A percentile compares a stretch with the other conserved stretches of the same genome.
phyloP scores from a whole-genome alignment of 2,797 vertebrate genomes.

The Vespertilio murinus region DNA sequence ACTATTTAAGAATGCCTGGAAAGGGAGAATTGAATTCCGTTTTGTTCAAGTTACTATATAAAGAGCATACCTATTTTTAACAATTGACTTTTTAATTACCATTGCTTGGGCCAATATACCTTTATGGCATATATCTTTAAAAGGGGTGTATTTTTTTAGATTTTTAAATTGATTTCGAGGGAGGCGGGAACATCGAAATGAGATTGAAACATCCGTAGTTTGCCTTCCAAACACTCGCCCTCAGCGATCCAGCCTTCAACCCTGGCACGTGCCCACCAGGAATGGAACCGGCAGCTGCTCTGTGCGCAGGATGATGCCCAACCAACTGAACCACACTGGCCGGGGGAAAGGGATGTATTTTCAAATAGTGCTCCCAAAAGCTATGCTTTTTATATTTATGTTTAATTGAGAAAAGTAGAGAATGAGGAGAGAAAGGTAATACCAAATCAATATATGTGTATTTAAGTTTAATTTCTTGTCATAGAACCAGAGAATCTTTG shows the following conservation, averaged over 20 bases:
- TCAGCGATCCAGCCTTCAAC: background rate
- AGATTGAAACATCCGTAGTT: background rate
- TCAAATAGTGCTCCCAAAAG: background rate
- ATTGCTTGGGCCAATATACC: background rate
- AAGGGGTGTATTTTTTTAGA: background rate
- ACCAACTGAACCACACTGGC: background rate
- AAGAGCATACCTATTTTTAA: background rate
- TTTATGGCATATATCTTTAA: background rate
- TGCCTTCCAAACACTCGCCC: background rate
- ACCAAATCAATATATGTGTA: background rate
- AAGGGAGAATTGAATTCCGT: background rate
- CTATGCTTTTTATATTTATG: background rate
- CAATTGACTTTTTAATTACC: background rate
- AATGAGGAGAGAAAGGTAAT: background rate
- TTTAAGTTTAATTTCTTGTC: background rate
- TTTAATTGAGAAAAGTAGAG: background rate
- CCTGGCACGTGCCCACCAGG: background rate
- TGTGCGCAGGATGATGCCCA: background rate
- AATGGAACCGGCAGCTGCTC: background rate
- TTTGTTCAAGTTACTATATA: background rate
- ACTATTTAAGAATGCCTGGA: background rate
- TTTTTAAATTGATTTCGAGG: background rate
- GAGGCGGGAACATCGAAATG: background rate
- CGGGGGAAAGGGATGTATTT: background rate
- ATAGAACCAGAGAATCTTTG: background rate